Base-by-base conservation (phyloP, 2,797 vertebrate species). In the Buphagus erythrorhynchus region DNA sequence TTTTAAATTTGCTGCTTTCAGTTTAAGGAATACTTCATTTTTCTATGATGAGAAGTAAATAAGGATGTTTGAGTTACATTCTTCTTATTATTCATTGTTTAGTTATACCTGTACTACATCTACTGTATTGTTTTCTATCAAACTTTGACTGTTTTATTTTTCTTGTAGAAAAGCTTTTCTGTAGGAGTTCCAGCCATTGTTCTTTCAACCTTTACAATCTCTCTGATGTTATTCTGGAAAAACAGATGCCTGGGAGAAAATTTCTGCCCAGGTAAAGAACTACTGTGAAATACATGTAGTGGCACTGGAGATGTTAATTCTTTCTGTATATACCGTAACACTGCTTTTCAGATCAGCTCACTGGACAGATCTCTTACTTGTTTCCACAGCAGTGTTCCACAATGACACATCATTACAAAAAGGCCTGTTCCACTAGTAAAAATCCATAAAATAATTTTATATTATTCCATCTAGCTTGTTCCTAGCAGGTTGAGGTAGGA, bases 1-100 rank as follows among this genome's bases (percentile, higher is more conserved):
- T 85, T 91, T 83, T 65, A 65, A 72, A 89, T 93, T 74, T 89
- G 54, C 49, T 83, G 40, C 46, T 86, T 88, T 90, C 46, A 69
- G 19, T 80, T 78, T 58, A 83, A 66, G 62, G n/a, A 40, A 49
- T 52, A 51, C 68, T 65, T 87, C 63, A n/a, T 90, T 86, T 58
- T 72, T 69, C 46, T 79, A 5, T 45, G 36, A 83, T 42, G 25
- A 90, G 35, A 63, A 71, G 49, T 78, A 80, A 80, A 82, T 68
- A 80, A 75, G 36, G 62, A 31, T 65, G 8, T 75, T 86, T 88
- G 40, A 66, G 74, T 79, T 84, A 71, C 36, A 45, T 77, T 68
- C 24, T 75, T 76, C 81, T 77, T 59, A 26, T 77, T 92, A 72
- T 73, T 83, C 55, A 38, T 80, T 88, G 36, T 72, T 94, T 58